Evolutionary conservation across 2,888 invertebrate genomes (phyloP).

Genomic region (Nymphalis urticae): DNA sequence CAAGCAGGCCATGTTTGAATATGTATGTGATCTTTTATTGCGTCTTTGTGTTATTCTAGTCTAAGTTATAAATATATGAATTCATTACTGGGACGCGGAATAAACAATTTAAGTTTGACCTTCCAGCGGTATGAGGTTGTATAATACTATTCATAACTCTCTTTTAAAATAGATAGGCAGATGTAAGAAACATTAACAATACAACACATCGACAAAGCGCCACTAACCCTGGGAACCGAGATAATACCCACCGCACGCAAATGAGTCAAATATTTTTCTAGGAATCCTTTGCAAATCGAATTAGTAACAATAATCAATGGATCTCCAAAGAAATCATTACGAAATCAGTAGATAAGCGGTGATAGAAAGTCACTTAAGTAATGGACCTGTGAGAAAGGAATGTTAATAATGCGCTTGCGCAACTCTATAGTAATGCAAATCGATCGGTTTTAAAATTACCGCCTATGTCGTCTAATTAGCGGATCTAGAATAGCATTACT

Average conservation of each 20-base stretch:
- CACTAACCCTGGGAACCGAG: too few relatives aligned
- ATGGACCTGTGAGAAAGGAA: constrained; percentile 61
- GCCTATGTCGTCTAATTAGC: background rate
- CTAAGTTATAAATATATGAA: too few relatives aligned
- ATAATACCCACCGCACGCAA: background rate
- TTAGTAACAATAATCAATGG: constrained; percentile 22
- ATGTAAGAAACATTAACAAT: too few relatives aligned
- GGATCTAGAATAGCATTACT: background rate
- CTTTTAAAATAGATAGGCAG: too few relatives aligned
- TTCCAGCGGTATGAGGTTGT: too few relatives aligned
- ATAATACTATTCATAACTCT: too few relatives aligned
- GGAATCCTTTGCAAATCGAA: constrained; percentile 16
- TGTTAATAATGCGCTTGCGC: constrained; percentile 55
- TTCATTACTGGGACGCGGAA: too few relatives aligned
- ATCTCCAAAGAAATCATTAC: constrained; percentile 34
- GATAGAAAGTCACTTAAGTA: constrained; percentile 60
- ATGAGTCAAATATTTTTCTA: background rate
- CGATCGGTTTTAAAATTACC: constrained; percentile 12
- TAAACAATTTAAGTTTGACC: too few relatives aligned
- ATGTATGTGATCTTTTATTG: constrained; percentile 47
- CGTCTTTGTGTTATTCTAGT: constrained; percentile 35
- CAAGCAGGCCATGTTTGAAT: constrained; percentile 46
- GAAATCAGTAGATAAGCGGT: constrained; percentile 31
- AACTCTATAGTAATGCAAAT: constrained; percentile 55
- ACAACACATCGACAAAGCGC: too few relatives aligned